Evolutionary conservation across 2,888 invertebrate species (phyloP), one percentile per base, ranked within the genome.

Genomic region (Ichneumoninae sp.): DNA sequence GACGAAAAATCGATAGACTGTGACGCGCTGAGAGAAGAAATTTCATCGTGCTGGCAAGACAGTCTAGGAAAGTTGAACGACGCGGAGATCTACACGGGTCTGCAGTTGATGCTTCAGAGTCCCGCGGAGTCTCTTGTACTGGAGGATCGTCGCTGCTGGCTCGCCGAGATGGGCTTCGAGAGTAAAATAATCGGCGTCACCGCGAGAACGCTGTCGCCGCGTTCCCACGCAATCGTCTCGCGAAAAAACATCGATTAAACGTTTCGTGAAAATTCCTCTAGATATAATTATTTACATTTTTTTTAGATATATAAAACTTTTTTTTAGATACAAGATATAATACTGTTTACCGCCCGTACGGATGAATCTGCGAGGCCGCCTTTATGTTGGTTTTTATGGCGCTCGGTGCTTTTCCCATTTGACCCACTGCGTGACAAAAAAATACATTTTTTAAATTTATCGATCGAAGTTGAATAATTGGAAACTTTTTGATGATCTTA

Each of bases 311-410:
- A 40, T 22, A 22, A 52, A 6, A 52, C 16, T 68, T 52, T 66
- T n/a, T n/a, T 47, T 40, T 57, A 26, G 10, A 19, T 30, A 63
- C n/a, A 30, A 30, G 13, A 22, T 26, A 26, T 44, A 22, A 47
- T 50, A 47, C 40, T 77, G 75, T 94, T 30, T 94, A 96, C 93
- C 97, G 95, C 90, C 96, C 96, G 92, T 98, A 98, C 0, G 98
- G 98, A 94, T 98, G 98, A 87, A 98, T 97, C 94, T 97, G 97
- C 86, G 97, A 96, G 4, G 98, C 98, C 80, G 98, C 97, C 94
- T 98, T 98, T 86, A 98, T 98, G 92, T 98, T 98, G 0, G 98
- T 98, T 93, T 98, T 98, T 87, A 98, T 98, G 36, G 97, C 96
- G 76, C 98, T 97, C 0, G 98, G 98, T 19, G 97, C 97, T 94